Conservation (phyloP, 2,888 invertebrate genomes). For the Caenorhabditis japonica region DNA sequence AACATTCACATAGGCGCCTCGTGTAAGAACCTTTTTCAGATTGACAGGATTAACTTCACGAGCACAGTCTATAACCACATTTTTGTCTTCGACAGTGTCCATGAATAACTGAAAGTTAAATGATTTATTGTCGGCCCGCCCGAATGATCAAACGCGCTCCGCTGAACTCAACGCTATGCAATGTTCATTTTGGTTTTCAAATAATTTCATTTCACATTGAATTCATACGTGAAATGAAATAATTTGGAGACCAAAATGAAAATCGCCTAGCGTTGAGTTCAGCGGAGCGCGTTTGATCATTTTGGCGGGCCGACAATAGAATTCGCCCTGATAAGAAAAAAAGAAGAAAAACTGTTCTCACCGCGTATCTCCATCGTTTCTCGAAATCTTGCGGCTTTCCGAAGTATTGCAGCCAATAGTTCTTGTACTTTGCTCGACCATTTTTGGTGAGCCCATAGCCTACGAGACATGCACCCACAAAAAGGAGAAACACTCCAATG, state of each 20-base stretch:
- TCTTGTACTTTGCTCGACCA: background rate
- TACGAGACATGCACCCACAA: background rate
- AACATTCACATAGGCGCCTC: conserved; percentile 10
- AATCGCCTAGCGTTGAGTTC: no score
- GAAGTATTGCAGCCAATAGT: conserved; percentile 13
- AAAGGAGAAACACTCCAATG: background rate
- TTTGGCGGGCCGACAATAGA: no score
- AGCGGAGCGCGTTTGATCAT: no score
- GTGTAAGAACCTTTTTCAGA: background rate
- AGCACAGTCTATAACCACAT: conserved; percentile 1
- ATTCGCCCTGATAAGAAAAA: background rate
- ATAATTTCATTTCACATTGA: no score
- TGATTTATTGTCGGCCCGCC: no score
- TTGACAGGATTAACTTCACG: conserved; percentile 10
- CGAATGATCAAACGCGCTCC: no score
- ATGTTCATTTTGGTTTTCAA: no score
- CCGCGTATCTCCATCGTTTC: conserved; percentile 32
- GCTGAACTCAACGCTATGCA: no score
- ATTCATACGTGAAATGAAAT: no score
- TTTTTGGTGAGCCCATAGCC: conserved; percentile 13
- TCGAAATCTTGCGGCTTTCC: conserved; percentile 8
- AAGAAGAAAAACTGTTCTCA: conserved; percentile 5
- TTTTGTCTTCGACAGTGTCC: no score
- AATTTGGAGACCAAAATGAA: no score
- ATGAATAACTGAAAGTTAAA: no score